Evolutionary conservation across 2,113 vertebrate species (phyloP).

Genomic region (Phaethon lepturus): DNA sequence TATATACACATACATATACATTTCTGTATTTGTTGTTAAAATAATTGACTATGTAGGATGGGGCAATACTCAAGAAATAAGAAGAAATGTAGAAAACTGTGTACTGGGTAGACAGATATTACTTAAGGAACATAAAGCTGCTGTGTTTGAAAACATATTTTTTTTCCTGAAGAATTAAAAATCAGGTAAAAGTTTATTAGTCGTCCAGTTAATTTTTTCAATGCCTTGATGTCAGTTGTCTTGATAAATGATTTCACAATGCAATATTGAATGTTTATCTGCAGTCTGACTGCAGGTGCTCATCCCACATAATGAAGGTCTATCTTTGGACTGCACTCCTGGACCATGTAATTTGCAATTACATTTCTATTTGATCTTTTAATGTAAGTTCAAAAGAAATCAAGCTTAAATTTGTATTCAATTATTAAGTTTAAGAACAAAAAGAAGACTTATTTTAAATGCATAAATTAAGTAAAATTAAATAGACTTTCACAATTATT

Average conservation of each 20-base stretch:
- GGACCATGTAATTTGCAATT: not conserved
- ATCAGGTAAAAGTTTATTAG: not conserved
- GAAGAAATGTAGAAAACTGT: not conserved
- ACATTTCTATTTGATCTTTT: not conserved
- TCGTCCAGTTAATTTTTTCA: not conserved
- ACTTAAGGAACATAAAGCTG: not conserved
- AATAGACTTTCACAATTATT: not conserved
- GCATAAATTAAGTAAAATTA: not conserved
- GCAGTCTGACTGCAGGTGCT: not conserved
- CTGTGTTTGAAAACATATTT: not conserved
- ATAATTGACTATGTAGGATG: not conserved
- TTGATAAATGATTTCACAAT: not conserved
- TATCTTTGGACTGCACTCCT: not conserved
- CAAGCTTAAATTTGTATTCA: not conserved
- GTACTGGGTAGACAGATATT: not conserved
- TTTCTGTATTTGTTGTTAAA: not conserved
- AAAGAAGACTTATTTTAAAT: not conserved
- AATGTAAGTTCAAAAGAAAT: not conserved
- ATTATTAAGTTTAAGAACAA: not conserved
- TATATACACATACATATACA: not conserved
- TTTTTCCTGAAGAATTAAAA: not conserved
- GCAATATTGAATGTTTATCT: not conserved
- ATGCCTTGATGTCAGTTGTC: not conserved
- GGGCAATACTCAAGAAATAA: not conserved
- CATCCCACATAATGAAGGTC: not conserved